These are phyloP conservation scores for Merluccius polli DNA, from an alignment of 2,797 vertebrate species.

Conservation along the genomic window DNA sequence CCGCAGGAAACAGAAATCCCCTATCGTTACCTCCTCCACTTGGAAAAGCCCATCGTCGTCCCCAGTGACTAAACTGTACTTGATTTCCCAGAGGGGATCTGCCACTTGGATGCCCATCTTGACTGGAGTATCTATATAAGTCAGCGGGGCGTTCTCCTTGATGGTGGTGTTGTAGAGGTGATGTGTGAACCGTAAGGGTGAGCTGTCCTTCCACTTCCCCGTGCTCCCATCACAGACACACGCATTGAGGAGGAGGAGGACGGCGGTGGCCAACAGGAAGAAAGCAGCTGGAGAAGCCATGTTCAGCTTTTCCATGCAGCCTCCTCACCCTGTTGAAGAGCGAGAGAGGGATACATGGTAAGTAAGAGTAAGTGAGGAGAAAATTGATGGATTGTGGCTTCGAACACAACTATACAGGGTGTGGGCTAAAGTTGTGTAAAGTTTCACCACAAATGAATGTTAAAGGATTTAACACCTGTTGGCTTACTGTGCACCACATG, in stretches of 20 bases:
- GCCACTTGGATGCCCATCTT: conserved; percentile 87
- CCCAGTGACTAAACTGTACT: conserved; percentile 82
- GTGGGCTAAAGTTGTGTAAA: background rate
- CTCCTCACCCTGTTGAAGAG: conserved; percentile 26
- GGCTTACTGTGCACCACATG: background rate
- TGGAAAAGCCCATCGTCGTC: conserved; percentile 83
- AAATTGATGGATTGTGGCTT: background rate
- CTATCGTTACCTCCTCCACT: conserved; percentile 79
- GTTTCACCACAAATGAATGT: background rate
- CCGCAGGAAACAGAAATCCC: conserved; percentile 94
- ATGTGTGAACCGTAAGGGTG: conserved; percentile 83
- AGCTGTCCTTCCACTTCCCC: conserved; percentile 67
- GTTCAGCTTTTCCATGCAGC: conserved; percentile 52
- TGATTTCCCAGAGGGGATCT: conserved; percentile 77
- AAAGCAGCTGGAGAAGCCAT: conserved; percentile 57
- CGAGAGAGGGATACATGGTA: conserved; percentile 23
- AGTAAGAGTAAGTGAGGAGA: background rate
- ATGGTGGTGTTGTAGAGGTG: conserved; percentile 88
- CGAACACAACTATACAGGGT: background rate
- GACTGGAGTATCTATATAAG: conserved; percentile 79
- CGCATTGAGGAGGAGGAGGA: conserved; percentile 58
- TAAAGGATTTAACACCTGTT: conserved; percentile 4
- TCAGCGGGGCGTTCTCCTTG: conserved; percentile 90
- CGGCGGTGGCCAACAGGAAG: conserved; percentile 47
- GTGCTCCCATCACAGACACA: conserved; percentile 55